phyloP scores from a whole-genome alignment of 2,888 invertebrate genomes.

The Scrobipalpa atriplicella region DNA sequence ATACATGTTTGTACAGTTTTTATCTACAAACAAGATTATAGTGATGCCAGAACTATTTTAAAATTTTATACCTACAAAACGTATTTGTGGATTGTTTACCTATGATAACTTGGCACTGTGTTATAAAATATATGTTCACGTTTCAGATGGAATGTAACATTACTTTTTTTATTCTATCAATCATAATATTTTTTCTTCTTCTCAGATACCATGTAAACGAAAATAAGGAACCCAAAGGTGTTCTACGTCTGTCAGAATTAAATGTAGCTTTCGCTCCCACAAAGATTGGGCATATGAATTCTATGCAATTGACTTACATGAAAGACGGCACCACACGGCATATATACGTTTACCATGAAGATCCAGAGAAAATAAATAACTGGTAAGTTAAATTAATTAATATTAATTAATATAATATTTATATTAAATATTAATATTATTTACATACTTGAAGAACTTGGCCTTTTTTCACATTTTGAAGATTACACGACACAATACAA shows the following conservation, averaged over 20 bases:
- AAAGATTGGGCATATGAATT: constrained; percentile 90
- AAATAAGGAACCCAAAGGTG: constrained; percentile 91
- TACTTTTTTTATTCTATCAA: background rate
- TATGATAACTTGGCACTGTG: background rate
- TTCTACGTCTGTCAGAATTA: constrained; percentile 90
- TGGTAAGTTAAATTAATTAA: constrained; percentile 81
- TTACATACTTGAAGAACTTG: too few species aligned
- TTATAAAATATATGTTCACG: background rate
- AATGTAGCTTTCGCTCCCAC: constrained; percentile 93
- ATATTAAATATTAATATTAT: too few species aligned
- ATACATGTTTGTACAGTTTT: background rate
- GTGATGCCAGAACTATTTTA: background rate
- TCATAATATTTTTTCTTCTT: background rate
- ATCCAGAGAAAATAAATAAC: constrained; percentile 91
- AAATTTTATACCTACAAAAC: background rate
- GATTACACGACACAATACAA: background rate
- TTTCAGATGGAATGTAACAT: background rate
- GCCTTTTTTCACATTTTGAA: background rate
- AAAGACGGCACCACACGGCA: constrained; percentile 94
- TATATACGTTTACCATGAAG: constrained; percentile 93
- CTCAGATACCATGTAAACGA: constrained; percentile 87
- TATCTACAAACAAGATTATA: background rate
- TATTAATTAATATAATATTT: too few species aligned
- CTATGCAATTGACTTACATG: constrained; percentile 92
- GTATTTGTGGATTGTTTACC: background rate